Percentiles rank a stretch among this genome's conserved stretches.
phyloP scores from a whole-genome alignment of 1,140 invertebrate species.

The Cydia splendana region DNA sequence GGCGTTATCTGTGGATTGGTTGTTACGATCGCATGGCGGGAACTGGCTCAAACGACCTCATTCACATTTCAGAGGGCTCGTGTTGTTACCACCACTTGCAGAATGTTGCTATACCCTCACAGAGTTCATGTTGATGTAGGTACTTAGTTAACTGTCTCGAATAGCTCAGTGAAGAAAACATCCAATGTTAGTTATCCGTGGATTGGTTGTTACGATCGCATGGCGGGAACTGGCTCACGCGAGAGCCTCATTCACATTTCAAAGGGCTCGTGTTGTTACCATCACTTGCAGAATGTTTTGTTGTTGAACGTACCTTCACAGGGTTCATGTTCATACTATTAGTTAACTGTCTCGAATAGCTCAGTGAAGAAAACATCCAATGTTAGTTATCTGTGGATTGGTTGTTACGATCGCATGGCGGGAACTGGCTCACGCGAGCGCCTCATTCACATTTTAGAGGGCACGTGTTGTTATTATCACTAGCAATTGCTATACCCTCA shows the following conservation, averaged over 20 bases:
- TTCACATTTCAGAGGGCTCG: conserved; percentile 52
- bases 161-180: too few relatives aligned
- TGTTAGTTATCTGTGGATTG: conserved; percentile 45
- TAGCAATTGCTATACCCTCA: too few relatives aligned
- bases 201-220: conserved; percentile 53
- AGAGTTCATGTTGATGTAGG: too few relatives aligned
- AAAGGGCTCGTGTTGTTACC: conserved; percentile 33
- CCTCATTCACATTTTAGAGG: conserved; percentile 58
- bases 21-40: conserved; percentile 48
- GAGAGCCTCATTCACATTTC: conserved; percentile 52
- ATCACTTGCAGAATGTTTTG: background rate
- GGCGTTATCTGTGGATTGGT: conserved; percentile 50
- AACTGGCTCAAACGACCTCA: conserved; percentile 58
- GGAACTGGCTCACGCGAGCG: conserved; percentile 56
- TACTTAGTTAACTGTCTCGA: too few relatives aligned
- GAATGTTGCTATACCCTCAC: background rate
- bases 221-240: conserved; percentile 54
- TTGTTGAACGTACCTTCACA: too few relatives aligned
- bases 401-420: conserved; percentile 49
- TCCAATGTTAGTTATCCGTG: conserved; percentile 39
- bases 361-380: too few relatives aligned
- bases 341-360: too few relatives aligned
- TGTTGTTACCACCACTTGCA: background rate
- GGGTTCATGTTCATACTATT: too few relatives aligned
- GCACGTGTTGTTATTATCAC: background rate